Conservation (phyloP, 2,888 invertebrate species). For the Spialia ferax region DNA sequence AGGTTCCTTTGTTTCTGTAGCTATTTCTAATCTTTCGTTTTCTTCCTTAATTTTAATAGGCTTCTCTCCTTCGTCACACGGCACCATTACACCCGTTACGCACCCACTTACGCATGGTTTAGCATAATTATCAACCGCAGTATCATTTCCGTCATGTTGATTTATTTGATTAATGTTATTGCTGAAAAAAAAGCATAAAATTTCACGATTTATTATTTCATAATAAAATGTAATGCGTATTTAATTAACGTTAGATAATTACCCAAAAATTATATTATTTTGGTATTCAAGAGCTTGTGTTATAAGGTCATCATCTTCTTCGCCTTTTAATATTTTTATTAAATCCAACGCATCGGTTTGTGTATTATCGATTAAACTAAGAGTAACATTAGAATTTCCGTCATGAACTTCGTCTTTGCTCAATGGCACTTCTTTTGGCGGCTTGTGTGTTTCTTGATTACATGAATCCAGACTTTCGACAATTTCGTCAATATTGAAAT, state of each 20-base stretch:
- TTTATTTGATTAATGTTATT: not conserved
- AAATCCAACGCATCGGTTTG: conserved; percentile 21
- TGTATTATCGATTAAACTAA: not conserved
- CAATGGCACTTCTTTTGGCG: not conserved
- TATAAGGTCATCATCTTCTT: conserved; percentile 27
- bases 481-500: conserved; percentile 72
- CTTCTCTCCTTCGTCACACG: not conserved
- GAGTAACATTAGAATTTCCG: not conserved
- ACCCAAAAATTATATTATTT: conserved; percentile 21
- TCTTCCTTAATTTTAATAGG: conserved; percentile 1
- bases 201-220: not conserved
- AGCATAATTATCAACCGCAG: not conserved
- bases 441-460: conserved; percentile 39
- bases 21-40: conserved; percentile 2
- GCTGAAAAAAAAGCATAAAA: conserved; percentile 3
- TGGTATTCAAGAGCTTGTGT: conserved; percentile 19
- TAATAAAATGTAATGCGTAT: too few species aligned
- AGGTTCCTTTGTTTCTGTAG: not conserved
- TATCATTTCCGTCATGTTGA: not conserved
- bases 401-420: conserved; percentile 1
- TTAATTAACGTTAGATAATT: not conserved
- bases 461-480: conserved; percentile 59
- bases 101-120: not conserved
- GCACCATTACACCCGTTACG: too few species aligned
- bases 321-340: conserved; percentile 31